These are phyloP conservation scores for Drosophila flavopinicola DNA, from an alignment of 2,888 invertebrate genomes.

Conservation along the genomic window DNA sequence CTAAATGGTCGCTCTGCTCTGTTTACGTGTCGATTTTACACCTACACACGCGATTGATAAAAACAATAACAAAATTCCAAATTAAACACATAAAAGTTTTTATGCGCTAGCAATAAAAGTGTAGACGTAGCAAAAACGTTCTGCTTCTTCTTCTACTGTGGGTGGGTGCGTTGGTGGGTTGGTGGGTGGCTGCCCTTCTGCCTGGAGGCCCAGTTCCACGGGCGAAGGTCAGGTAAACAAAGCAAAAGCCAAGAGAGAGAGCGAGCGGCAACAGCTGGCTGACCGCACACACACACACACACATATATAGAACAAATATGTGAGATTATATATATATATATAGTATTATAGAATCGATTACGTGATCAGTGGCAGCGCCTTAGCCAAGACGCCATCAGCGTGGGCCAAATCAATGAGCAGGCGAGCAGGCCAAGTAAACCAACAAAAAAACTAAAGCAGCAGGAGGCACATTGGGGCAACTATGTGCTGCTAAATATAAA, in stretches of 20 bases:
- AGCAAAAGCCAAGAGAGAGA: conserved; percentile 16
- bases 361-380: conserved; percentile 63
- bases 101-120: conserved; percentile 77
- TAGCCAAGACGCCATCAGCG: conserved; percentile 69
- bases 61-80: conserved; percentile 81
- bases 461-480: conserved; percentile 33
- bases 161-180: conserved; percentile 23
- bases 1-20: conserved; percentile 49
- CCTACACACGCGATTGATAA: conserved; percentile 70
- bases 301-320: conserved; percentile 1
- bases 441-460: conserved; percentile 32
- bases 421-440: conserved; percentile 23
- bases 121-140: conserved; percentile 62
- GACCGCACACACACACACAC: conserved; percentile 35
- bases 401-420: conserved; percentile 61
- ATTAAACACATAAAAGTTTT: conserved; percentile 81
- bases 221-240: conserved; percentile 79
- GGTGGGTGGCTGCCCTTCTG: conserved; percentile 55
- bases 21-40: conserved; percentile 70
- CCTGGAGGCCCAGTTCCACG: conserved; percentile 48
- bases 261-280: conserved; percentile 58
- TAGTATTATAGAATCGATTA: conserved; percentile 77
- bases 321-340: conserved; percentile 15
- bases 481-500: conserved; percentile 1
- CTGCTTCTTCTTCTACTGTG: conserved; percentile 18